Conservation (phyloP, 2,113 vertebrate genomes). For the Zosterops lateralis region DNA sequence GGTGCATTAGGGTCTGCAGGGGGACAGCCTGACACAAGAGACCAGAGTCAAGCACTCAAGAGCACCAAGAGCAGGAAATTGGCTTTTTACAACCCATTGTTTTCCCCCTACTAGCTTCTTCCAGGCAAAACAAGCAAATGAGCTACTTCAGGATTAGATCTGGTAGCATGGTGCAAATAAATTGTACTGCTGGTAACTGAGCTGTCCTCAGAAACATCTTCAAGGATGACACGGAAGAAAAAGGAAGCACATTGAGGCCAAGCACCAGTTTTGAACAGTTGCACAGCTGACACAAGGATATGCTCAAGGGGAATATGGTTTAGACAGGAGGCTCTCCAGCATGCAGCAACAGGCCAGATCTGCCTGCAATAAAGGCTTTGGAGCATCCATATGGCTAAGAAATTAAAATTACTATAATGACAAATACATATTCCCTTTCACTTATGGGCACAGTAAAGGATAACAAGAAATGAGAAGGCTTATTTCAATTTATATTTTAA, state of each 20-base stretch:
- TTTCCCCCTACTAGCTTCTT: neutral
- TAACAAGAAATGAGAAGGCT: neutral
- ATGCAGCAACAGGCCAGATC: neutral
- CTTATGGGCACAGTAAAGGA: neutral
- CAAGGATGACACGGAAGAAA: neutral
- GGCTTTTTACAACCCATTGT: conserved; percentile 5
- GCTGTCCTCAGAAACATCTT: neutral
- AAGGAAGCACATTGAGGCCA: neutral
- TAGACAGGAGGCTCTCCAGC: neutral
- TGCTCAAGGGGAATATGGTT: neutral
- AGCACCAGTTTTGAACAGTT: neutral
- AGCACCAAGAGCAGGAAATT: neutral
- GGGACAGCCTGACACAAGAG: neutral
- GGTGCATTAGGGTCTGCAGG: neutral
- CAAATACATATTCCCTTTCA: neutral
- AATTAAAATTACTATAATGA: neutral
- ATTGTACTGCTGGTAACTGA: neutral
- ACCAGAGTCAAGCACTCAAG: neutral
- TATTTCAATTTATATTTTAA: neutral
- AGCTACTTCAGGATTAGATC: neutral
- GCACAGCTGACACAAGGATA: fast-evolving
- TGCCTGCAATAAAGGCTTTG: neutral
- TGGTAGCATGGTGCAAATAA: neutral
- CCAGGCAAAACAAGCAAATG: neutral
- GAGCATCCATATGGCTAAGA: neutral